Evolutionary conservation across 2,113 vertebrate species (phyloP), one percentile per base, ranked within the genome.

Genomic region (Tachysurus vachellii): DNA sequence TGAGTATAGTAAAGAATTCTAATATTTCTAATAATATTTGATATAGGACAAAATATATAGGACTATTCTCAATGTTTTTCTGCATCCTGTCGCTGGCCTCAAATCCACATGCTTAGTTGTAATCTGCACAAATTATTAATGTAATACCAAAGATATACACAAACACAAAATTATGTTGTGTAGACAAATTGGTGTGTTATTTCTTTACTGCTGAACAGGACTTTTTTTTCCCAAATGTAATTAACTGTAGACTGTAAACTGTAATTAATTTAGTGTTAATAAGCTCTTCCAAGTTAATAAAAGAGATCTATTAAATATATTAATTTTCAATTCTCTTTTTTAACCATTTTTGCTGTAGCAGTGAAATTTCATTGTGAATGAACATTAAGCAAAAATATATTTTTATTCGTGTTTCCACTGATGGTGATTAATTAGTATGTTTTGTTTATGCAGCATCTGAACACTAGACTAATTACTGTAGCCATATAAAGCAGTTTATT

Each of bases 301-400:
- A 83, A 62, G 57, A 62, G 16, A 4, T 47, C 42, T 68, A 54
- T 68, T 28, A 66, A 10, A 53, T 26, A 53, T 83, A 31, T 83
- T 14, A 26, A 53, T 83, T 56, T 71, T 28, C 50, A 54, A 84
- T 84, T 42, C 28, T 61, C 82, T 36, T 82, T 44, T 59, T 26
- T 21, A 36, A 62, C 42, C 21, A 14, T 17, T 26, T 47, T 42
- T 36, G 50, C 28, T 56, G 28, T 31, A 19, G 56, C n/a, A 56
- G 7, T 84, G 21, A 42, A 71, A 56, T 54, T 19, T 70, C 70
- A 70, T 53, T 68, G 44, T 50, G 59, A 31, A 68, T 47, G 0
- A 16, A 83, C 26, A 68, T 47, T 28, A 28, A 50, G 31, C 50
- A 36, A 56, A n/a, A 54, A 83, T 83, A 47, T 54, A 1, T 66